Evolutionary conservation across 2,797 vertebrate species (phyloP), one percentile per base, ranked within the genome.

Genomic region (Cyclura pinguis): DNA sequence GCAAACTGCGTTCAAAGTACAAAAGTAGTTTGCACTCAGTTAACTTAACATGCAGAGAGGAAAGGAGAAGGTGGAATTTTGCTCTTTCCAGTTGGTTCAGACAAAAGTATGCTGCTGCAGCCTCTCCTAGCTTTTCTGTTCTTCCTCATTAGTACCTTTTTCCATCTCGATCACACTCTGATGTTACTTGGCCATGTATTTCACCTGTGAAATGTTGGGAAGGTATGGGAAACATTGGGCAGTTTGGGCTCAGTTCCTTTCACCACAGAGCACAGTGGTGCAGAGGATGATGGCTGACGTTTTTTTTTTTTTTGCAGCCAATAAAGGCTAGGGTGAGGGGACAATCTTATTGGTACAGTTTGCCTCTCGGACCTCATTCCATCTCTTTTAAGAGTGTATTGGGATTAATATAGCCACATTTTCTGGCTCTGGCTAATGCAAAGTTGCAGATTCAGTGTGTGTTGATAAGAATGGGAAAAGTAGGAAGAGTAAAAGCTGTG

Each of bases 271-370:
- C 14, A n/a, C 13, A 12, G 18, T 83, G 55, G 38, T 69, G 9
- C n/a, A 10, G n/a, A 59, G 38, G 18, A 52, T 84, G 38, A 59
- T 50, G 13, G 20, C 27, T 38, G n/a, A 69, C 2, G 0, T 42
- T 38, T 77, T 84, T 67, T 1, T 42, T 38, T 77, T 84, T 69
- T 38, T 29, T 59, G 55, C 22, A 59, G 55, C 42, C 35, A 42
- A 13, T 27, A 22, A 22, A 22, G 20, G 14, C 64, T 22, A 1
- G 12, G 1, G 6, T 4, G 13, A 6, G 8, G 1, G 32, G 2
- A 10, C 3, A 7, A 6, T 18, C 35, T 82, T 80, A n/a, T 27
- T 81, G 50, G 7, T 38, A 24, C n/a, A 27, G n/a, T 5, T 52
- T 20, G 64, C 20, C 32, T 85, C 38, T 29, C 1, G 52, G 42